Evolutionary conservation across 2,797 vertebrate species (phyloP).

Genomic region (Falco berigora): DNA sequence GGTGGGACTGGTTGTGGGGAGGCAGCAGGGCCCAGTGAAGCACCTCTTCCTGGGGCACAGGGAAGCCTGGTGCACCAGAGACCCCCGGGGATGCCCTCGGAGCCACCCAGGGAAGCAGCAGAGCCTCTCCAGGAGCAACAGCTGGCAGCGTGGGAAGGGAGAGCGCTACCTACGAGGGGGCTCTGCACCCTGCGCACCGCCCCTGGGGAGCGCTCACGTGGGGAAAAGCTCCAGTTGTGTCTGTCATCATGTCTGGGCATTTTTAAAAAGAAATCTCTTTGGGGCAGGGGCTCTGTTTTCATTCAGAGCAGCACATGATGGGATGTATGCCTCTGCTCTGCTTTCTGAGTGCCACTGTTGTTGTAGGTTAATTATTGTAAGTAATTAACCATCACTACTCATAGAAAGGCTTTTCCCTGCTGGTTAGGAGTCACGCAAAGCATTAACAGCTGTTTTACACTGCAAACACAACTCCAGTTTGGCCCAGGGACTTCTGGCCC

Average conservation of each 20-base stretch:
- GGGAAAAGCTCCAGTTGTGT: not conserved
- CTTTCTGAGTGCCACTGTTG: not conserved
- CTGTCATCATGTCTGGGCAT: not conserved
- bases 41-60: not conserved
- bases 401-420: not conserved
- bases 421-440: not conserved
- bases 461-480: not conserved
- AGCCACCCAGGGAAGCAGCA: not conserved
- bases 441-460: not conserved
- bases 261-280: not conserved
- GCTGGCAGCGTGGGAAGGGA: not conserved
- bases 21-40: rapidly evolving
- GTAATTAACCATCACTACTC: not conserved
- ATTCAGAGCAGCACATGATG: not conserved
- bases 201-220: not conserved
- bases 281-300: not conserved
- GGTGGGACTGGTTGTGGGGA: not conserved
- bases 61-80: not conserved
- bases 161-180: not conserved
- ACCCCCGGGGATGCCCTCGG: rapidly evolving
- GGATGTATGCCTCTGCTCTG: not conserved
- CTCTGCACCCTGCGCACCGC: rapidly evolving
- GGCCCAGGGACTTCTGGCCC: not conserved
- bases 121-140: not conserved
- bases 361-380: conserved; percentile 13